Evolutionary conservation across 2,797 vertebrate genomes (phyloP), one percentile per base, ranked within the genome.

Genomic region (Ataeniobius toweri): DNA sequence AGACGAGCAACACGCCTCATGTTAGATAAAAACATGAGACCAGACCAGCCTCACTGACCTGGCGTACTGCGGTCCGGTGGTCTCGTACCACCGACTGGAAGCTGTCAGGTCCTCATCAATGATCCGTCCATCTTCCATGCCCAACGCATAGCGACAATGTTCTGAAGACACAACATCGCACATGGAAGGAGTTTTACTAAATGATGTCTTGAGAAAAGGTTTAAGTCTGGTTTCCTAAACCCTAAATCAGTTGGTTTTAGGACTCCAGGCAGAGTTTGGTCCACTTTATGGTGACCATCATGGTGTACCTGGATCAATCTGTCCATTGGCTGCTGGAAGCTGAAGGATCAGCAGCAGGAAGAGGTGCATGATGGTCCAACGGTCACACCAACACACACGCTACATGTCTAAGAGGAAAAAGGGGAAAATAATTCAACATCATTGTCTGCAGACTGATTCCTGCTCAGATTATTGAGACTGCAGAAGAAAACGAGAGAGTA

Each of bases 81-180:
- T 97, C 77, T 97, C 95, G 0, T 98, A 96, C 97, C 97, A 98
- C 90, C 97, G 95, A 89, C 97, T 98, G 90, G 97, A 98, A 0
- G 97, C 97, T 9, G 96, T 97, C 91, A 98, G 96, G 91, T 96
- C 97, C 81, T 96, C 93, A 3, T 97, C 96, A 71, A 88, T 89
- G 82, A 98, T 97, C 1, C 96, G 96, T 1, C 96, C 95, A 83
- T 98, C 97, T 31, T 98, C 95, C 97, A 98, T 97, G 14, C 97
- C 97, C 91, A 98, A 83, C 53, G 97, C 95, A 81, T 97, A 98
- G 74, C 97, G 97, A 81, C 97, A 98, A 78, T 96, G 96, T 44
- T 91, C 97, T 98, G 91, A 2, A 13, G 6, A 80, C 14, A 61
- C 83, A 50, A 78, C 58, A 48, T 71, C 76, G 10, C 26, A 46